These are phyloP conservation scores for Alaudala cheleensis DNA, from an alignment of 2,113 vertebrate genomes.

Conservation along the genomic window DNA sequence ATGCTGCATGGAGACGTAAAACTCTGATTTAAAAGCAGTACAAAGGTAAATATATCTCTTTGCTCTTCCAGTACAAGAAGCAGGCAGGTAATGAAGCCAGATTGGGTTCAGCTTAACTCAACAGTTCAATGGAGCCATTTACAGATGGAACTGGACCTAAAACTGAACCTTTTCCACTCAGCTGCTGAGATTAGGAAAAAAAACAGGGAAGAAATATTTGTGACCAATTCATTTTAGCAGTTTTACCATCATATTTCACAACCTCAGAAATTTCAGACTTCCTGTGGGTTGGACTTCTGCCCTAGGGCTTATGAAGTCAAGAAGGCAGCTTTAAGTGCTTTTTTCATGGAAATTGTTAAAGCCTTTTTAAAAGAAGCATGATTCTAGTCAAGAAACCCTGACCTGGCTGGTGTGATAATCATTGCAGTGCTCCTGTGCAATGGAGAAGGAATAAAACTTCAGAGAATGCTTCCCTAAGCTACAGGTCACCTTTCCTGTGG, in stretches of 20 bases:
- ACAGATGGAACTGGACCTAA: neutral
- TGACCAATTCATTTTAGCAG: slow-evolving; percentile 52
- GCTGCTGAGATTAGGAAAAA: slow-evolving; percentile 21
- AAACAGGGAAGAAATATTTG: slow-evolving; percentile 50
- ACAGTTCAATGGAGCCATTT: slow-evolving; percentile 7
- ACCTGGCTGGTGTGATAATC: neutral
- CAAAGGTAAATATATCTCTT: neutral
- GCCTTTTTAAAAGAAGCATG: neutral
- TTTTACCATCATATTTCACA: slow-evolving; percentile 58
- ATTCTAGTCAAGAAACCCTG: neutral
- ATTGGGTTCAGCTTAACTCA: neutral
- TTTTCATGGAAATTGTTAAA: slow-evolving; percentile 37
- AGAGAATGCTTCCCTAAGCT: neutral
- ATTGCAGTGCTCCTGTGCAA: neutral
- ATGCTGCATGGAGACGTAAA: neutral
- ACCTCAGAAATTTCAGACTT: slow-evolving; percentile 64
- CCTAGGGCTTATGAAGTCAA: slow-evolving; percentile 47
- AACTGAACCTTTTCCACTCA: slow-evolving; percentile 5
- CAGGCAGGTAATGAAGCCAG: neutral
- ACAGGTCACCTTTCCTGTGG: neutral
- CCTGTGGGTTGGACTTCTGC: slow-evolving; percentile 64
- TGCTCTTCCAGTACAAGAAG: neutral
- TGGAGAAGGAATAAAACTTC: neutral
- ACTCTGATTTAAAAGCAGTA: slow-evolving; percentile 2
- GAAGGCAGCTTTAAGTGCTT: slow-evolving; percentile 33